A percentile compares a stretch with the other conserved stretches of the same genome.
phyloP scores from a whole-genome alignment of 2,113 vertebrate species.

The Gnathonemus echidnorhynchus region DNA sequence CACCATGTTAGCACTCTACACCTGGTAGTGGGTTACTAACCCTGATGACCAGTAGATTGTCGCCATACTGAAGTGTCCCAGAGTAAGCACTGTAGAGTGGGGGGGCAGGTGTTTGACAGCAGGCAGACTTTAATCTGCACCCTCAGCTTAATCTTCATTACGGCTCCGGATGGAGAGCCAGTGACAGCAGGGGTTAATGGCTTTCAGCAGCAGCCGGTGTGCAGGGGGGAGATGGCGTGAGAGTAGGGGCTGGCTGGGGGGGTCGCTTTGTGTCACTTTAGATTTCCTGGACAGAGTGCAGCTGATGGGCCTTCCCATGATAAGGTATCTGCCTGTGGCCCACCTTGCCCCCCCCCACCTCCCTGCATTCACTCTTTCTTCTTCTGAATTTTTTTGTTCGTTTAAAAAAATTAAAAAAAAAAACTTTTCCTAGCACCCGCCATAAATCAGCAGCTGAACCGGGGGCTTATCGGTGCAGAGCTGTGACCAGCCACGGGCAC shows the following conservation, averaged over 20 bases:
- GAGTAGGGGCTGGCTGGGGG: conserved; percentile 16
- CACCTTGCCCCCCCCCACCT: conserved; percentile 24
- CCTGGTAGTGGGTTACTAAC: neutral
- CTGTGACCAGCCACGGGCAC: neutral
- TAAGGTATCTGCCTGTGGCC: conserved; percentile 46
- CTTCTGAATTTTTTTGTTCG: neutral
- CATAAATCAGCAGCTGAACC: conserved; percentile 13
- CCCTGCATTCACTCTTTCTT: neutral
- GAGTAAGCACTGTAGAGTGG: neutral
- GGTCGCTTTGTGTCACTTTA: conserved; percentile 44
- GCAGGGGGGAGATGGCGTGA: neutral
- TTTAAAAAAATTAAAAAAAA: neutral
- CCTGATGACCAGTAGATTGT: neutral
- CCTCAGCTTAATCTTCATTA: conserved; percentile 32
- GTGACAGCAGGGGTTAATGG: conserved; percentile 15
- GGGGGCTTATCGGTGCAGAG: neutral
- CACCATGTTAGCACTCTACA: neutral
- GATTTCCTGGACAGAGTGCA: conserved; percentile 49
- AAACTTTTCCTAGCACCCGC: conserved; percentile 20
- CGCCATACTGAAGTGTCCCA: neutral
- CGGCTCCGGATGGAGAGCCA: conserved; percentile 1
- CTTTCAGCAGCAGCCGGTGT: conserved; percentile 23
- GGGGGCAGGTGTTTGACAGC: conserved; percentile 45
- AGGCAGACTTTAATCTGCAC: conserved; percentile 31
- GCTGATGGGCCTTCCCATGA: conserved; percentile 49